Base-by-base conservation (phyloP, 2,888 invertebrate species). In the Thera britannica region DNA sequence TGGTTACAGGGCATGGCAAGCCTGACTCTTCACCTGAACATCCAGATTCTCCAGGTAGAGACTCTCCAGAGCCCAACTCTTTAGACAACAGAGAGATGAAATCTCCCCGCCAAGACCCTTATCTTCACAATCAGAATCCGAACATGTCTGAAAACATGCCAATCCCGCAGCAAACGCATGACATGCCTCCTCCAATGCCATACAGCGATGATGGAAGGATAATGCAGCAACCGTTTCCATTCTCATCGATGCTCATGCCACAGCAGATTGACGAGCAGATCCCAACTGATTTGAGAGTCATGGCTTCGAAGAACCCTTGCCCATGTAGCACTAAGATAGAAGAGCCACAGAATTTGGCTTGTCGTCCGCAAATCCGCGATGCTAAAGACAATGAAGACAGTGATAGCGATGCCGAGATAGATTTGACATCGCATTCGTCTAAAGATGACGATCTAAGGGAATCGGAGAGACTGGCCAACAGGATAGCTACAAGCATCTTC, bases 371-470 rank as follows among this genome's bases (percentile, higher is more conserved):
- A 71, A 78, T 85, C 67, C 83, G 82, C 4, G 84, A 84, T 0
- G 51, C 49, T 0, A 84, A 84, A 66, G 88, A 89, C 35, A 80
- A 82, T 7, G 90, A 88, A 59, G 93, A 93, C 46, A 93, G 93
- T 67, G 94, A 94, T 52, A 92, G 89, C 65, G 94, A 94, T 67
- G 83, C 94, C 1, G 94, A 94, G 81, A 94, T 94, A 57, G 94
- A 94, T 84, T 83, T 94, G 2, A 94, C 94, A 0, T 94, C 94
- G 7, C 93, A 94, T 72, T 92, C 85, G 4, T 87, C 93, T 0
- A 94, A 91, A 81, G 94, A 94, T 61, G 94, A 94, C 58, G 91
- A 92, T 72, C 74, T 93, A 48, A 86, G 92, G 63, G 93, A 93
- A 73, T 92, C 92, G 0, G 91, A 92, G 67, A 81, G 90, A 76